Base-by-base conservation (phyloP, 2,113 vertebrate species). In the Oplegnathus fasciatus region DNA sequence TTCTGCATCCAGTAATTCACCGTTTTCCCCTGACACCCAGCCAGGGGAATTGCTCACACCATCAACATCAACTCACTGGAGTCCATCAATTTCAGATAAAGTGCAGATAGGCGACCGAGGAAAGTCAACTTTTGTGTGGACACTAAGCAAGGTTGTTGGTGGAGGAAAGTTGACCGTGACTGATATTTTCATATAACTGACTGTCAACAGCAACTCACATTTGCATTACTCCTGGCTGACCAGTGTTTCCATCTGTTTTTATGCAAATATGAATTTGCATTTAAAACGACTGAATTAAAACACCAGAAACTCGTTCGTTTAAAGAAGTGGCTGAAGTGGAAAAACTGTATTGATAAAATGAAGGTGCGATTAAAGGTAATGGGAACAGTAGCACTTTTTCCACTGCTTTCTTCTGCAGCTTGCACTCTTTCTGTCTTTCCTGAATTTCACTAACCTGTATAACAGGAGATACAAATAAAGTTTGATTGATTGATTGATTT, bases 1-100 rank as follows among this genome's bases (percentile, higher is more conserved):
- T 86, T 82, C 85, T 78, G 62, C 80, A 87, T 54, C 37, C 74
- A 79, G 64, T 83, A 75, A 85, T 82, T 85, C 75, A 61, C 66
- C 28, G 20, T 67, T 61, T 75, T 28, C 80, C 83, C 46, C 65
- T 0, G 34, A 75, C 58, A 81, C 72, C 64, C n/a, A 32, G 83
- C 44, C 66, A 60, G 40, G 80, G 79, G 13, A 62, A 64, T 15
- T 69, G 48, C 65, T 76, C 76, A 80, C 54, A 66, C 40, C 84
- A 84, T 79, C 71, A 26, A 70, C 80, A 78, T 75, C 73, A 80
- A 22, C 78, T 74, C 68, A 30, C 3, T 54, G 66, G 52, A 78
- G 72, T 73, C 83, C 57, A 83, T 85, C 72, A 61, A 82, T 66
- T 42, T 73, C 71, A 17, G 20, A 60, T 58, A 69, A 73, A 88